These are phyloP conservation scores for Drosophila koepferae DNA, from an alignment of 2,888 invertebrate species.

Conservation along the genomic window DNA sequence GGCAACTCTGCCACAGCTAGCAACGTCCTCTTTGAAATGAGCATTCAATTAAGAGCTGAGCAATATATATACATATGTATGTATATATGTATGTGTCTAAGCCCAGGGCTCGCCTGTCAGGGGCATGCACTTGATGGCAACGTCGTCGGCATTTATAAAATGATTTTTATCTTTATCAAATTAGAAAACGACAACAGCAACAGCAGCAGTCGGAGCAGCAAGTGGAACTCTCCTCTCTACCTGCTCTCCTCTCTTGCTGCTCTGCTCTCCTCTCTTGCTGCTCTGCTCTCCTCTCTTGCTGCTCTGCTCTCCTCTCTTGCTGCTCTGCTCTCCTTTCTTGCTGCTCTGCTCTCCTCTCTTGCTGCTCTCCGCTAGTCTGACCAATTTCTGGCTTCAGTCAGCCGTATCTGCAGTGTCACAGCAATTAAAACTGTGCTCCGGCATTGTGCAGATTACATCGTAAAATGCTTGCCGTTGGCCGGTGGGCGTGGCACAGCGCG, in stretches of 20 bases:
- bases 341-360: not conserved
- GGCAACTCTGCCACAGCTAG: conserved; percentile 29
- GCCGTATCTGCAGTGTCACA: conserved; percentile 72
- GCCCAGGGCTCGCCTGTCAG: conserved; percentile 50
- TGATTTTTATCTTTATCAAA: conserved; percentile 79
- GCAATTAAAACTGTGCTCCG: conserved; percentile 76
- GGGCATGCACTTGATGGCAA: conserved; percentile 56
- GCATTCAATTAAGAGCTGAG: conserved; percentile 70
- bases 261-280: not conserved
- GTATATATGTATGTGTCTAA: not conserved
- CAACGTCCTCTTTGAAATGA: conserved; percentile 56
- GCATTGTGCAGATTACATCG: conserved; percentile 73
- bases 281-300: not conserved
- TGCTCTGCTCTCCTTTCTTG: not conserved
- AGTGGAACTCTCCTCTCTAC: not conserved
- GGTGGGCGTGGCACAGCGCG: conserved; percentile 11
- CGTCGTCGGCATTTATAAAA: conserved; percentile 70
- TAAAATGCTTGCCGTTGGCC: not conserved
- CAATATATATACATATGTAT: not conserved
- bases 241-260: not conserved
- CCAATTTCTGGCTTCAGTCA: conserved; percentile 65
- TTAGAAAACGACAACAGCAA: conserved; percentile 73
- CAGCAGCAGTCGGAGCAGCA: conserved; percentile 21
- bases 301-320: not conserved
- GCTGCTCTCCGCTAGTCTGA: conserved; percentile 12